Base-by-base conservation (phyloP, 2,797 vertebrate species). In the Oophaga sylvatica region DNA sequence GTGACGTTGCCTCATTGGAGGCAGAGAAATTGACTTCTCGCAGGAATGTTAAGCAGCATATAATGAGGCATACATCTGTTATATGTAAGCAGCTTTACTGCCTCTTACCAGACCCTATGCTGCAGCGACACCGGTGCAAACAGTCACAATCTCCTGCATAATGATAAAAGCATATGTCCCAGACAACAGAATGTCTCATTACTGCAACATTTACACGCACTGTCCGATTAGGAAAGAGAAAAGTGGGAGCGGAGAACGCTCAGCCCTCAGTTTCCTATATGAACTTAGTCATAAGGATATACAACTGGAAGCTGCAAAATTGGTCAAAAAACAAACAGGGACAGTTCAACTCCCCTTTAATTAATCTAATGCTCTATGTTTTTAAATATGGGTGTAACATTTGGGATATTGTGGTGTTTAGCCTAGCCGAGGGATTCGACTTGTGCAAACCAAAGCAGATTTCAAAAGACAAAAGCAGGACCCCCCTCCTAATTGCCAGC, bases 1-100 rank as follows among this genome's bases (percentile, higher is more conserved):
- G n/a, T 20, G 68, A 81, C 22, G 41, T 78, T 85, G 59, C 45
- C 20, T 67, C 22, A 29, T 35, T 62, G n/a, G 48, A 59, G 65
- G 19, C 20, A 71, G 53, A 71, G 70, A 29, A 22, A 35, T 8
- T 26, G 53, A 35, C 41, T 1, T 77, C 45, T 19, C 57, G 35
- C 4, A 26, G 63, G 80, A 81, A 81, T 48, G 63, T 81, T 48
- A 81, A 65, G 63, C 26, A 81, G 80, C 29, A 81, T 17, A 67
- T 67, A 81, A 29, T 29, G 48, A 26, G 71, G 71, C 20, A 22
- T 56, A 77, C 75, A 77, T 77, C 75, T 77, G 75, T 77, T 48
- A 22, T 56, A 77, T 77, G 45, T 77, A 29, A 77, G 41, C 45
- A 8, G 75, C 22, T n/a, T 48, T 76, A 76, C 73, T 1, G 29